A percentile compares a stretch with the other conserved stretches of the same genome.
These are phyloP conservation scores for Drosophila anomalata DNA, from an alignment of 2,888 invertebrate genomes.

Conservation along the genomic window DNA sequence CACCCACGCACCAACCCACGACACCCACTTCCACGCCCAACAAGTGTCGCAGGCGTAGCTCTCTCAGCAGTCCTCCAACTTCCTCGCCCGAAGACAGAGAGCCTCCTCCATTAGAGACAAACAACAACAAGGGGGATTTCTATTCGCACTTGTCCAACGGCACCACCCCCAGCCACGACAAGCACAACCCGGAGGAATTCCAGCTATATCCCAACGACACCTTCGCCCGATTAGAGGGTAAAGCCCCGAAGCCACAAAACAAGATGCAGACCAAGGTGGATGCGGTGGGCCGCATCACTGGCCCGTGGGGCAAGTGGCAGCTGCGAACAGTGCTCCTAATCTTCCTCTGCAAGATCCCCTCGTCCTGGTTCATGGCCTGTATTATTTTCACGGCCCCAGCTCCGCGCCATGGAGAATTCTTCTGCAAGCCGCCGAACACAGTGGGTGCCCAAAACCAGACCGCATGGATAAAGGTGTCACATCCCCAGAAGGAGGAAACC, in stretches of 20 bases:
- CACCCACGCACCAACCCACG: not conserved
- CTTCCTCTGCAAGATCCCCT: constrained; percentile 84
- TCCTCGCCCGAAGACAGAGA: not conserved
- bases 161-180: constrained; percentile 24
- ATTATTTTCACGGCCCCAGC: constrained; percentile 85
- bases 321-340: constrained; percentile 83
- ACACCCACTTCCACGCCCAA: constrained; percentile 20
- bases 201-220: constrained; percentile 80
- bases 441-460: constrained; percentile 80
- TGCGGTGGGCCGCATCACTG: constrained; percentile 84
- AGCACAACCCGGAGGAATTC: constrained; percentile 62
- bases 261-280: constrained; percentile 83
- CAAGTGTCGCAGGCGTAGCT: constrained; percentile 72
- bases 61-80: constrained; percentile 54
- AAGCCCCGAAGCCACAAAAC: constrained; percentile 59
- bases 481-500: constrained; percentile 83
- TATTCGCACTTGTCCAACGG: constrained; percentile 42
- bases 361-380: constrained; percentile 85
- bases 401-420: constrained; percentile 84
- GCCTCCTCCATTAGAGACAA: constrained; percentile 30
- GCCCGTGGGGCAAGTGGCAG: constrained; percentile 85
- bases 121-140: constrained; percentile 48
- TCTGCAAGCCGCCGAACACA: constrained; percentile 83
- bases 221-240: constrained; percentile 78
- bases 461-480: constrained; percentile 83